Base-by-base conservation (phyloP, 2,113 vertebrate species). In the Oxyruncus cristatus region DNA sequence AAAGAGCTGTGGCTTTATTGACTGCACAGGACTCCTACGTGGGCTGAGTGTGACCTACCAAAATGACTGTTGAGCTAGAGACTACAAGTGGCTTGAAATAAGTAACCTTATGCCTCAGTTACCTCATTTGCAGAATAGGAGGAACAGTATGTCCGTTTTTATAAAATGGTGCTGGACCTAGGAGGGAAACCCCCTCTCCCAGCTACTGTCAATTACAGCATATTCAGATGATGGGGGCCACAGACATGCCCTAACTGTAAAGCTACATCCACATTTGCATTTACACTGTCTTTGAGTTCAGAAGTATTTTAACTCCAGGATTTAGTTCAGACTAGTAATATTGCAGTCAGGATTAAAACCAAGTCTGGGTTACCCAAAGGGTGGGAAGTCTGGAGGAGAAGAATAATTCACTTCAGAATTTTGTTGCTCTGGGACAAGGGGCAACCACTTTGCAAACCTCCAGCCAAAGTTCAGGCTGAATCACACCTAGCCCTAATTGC, bases 101-200 rank as follows among this genome's bases (percentile, higher is more conserved):
- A 90, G 41, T 44, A 16, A 67, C 10, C 16, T 83, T 14, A 15
- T 77, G 46, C 79, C 42, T 88, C 11, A 2, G 37, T 83, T 95
- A 85, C 58, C 67, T 88, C 41, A 22, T 73, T 65, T 89, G n/a
- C 19, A 84, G 85, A 83, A 41, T 1, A 77, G 37, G 32, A 80
- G 44, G 79, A 94, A 82, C 17, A 67, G 24, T 37, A 63, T 3
- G 0, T n/a, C 66, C 19, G 14, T 44, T 92, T 44, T 68, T 49
- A 41, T 4, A 12, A 44, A 49, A 6, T 13, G 15, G 11, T 37
- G 12, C 20, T 70, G 17, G 15, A 33, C 6, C 4, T 24, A 37
- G 7, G 4, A 13, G 3, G 9, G 19, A 70, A 80, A 39, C 0
- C 5, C 2, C 3, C 22, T 20, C 1, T 55, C 19, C 8, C 41